Conservation (phyloP, 1,140 invertebrate species). For the Drosophila nigromelanica region DNA sequence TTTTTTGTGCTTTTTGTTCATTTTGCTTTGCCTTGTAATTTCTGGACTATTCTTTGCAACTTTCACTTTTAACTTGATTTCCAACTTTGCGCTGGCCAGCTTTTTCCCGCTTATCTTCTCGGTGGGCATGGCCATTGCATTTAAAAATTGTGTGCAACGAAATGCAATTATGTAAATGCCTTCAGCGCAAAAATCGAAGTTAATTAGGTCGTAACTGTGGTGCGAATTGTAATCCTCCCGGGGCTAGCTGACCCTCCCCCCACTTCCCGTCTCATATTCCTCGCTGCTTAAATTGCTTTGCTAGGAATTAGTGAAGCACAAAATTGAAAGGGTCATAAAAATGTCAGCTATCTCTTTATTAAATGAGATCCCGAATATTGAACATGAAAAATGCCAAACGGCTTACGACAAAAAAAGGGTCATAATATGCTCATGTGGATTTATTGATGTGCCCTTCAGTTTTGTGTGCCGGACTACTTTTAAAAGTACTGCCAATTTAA, state of each 20-base stretch:
- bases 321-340: conserved; percentile 62
- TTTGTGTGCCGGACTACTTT: conserved; percentile 6
- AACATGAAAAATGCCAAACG: conserved; percentile 36
- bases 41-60: conserved; percentile 54
- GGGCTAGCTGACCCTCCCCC: not conserved
- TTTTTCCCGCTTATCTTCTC: conserved; percentile 37
- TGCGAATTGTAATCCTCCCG: conserved; percentile 56
- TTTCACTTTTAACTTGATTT: conserved; percentile 73
- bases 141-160: conserved; percentile 66
- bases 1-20: conserved; percentile 25
- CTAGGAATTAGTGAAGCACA: conserved; percentile 62
- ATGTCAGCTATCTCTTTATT: conserved; percentile 46
- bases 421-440: conserved; percentile 29
- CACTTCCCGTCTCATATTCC: not conserved
- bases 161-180: conserved; percentile 82
- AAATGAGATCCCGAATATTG: conserved; percentile 35
- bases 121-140: conserved; percentile 45
- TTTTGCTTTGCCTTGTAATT: conserved; percentile 64
- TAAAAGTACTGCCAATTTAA: conserved; percentile 19
- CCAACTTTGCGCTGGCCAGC: conserved; percentile 20
- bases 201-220: conserved; percentile 77
- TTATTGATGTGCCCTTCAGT: conserved; percentile 31
- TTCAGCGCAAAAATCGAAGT: conserved; percentile 70
- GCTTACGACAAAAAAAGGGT: conserved; percentile 19
- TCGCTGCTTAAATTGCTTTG: conserved; percentile 39